Base-by-base conservation (phyloP, 2,888 invertebrate species). In the Lithophane socia region DNA sequence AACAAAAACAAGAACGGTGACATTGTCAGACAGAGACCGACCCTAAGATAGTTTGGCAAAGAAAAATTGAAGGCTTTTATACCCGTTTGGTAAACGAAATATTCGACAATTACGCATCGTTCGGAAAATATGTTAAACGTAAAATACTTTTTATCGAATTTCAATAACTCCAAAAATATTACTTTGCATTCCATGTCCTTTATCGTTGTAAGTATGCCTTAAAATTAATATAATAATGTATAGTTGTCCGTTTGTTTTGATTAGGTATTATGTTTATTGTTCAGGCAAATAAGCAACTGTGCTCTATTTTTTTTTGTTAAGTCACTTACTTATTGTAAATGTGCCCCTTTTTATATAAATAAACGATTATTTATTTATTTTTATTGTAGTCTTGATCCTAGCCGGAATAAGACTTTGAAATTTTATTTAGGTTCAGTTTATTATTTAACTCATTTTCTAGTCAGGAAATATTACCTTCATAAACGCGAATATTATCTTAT, bases 1-100 rank as follows among this genome's bases (percentile, higher is more conserved):
- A n/a, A 49, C 12, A 80, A 47, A 24, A 76, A 18, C 4, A 58
- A 13, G 12, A 69, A 54, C 10, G 44, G 69, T 49, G 83, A 70
- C 83, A 80, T 79, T 42, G 13, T 80, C 3, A 52, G 9, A 58
- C 7, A 8, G 18, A 18, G 24, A 29, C 29, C 13, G 21, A 21
- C 24, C 13, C 16, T 18, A 56, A 5, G 54, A 54, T 69, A 54
- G 8, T n/a, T 47, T 18, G 29, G 10, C 24, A 66, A 44, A 54
- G 5, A 29, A 54, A 56, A 13, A 13, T 4, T 18, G 2, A 21
- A n/a, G n/a, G n/a, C n/a, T n/a, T n/a, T n/a, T n/a, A 69, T 82
- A 82, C 21, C 1, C 1, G 16, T 42, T 49, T 60, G 4, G 4
- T 42, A 29, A n/a, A 29, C 47, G 13, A 52, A 58, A 16, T 60